Percentiles rank a stretch among this genome's conserved stretches.
phyloP scores from a whole-genome alignment of 2,113 vertebrate species.

The Chionomys nivalis region DNA sequence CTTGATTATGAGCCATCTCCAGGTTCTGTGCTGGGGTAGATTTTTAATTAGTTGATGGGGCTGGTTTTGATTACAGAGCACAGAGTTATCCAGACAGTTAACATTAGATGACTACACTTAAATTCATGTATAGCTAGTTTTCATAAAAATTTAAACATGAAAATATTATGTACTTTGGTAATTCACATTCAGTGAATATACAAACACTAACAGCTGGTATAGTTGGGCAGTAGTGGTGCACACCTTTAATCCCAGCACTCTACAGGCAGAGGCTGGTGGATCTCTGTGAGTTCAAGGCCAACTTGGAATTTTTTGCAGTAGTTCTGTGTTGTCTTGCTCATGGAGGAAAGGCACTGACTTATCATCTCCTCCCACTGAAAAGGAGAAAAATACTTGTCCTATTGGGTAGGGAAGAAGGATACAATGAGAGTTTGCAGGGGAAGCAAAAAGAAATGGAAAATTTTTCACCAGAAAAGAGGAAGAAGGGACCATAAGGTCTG shows the following conservation, averaged over 20 bases:
- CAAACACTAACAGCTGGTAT: background rate
- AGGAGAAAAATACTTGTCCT: background rate
- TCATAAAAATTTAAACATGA: background rate
- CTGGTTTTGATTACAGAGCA: slow-evolving; percentile 46
- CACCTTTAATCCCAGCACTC: background rate
- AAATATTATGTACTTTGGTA: slow-evolving; percentile 35
- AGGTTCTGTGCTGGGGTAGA: background rate
- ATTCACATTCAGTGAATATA: slow-evolving; percentile 44
- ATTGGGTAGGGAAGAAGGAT: background rate
- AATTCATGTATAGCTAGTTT: background rate
- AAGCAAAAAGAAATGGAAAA: background rate
- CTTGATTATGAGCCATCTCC: background rate
- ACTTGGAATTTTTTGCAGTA: too few relatives aligned
- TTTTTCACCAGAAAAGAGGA: background rate
- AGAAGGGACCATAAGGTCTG: background rate
- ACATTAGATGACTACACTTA: slow-evolving; percentile 21
- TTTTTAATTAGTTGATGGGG: slow-evolving; percentile 6
- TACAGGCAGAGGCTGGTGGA: background rate
- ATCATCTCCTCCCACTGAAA: background rate
- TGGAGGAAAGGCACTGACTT: background rate
- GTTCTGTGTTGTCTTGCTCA: background rate
- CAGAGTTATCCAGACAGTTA: slow-evolving; percentile 44
- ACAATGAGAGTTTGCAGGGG: background rate
- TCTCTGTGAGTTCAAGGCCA: background rate
- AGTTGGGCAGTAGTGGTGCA: background rate